Base-by-base conservation (phyloP, 1,140 invertebrate species). In the Lepidotrigona ventralis region DNA sequence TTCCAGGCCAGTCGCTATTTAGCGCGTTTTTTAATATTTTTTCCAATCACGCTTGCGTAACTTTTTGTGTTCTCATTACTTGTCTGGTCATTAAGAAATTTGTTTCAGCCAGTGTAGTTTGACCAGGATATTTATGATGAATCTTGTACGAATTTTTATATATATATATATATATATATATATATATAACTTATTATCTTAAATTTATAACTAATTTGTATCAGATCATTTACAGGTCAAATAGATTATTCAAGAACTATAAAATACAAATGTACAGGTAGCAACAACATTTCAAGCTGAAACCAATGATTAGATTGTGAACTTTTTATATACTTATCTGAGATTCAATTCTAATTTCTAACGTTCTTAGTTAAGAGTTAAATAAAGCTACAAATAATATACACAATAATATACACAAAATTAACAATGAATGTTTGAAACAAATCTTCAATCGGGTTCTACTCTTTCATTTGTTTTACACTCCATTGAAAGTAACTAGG, bases 1-100 rank as follows among this genome's bases (percentile, higher is more conserved):
- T 80, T 80, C 39, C 19, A 80, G 56, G 56, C 19, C 69, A 71
- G 11, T 56, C 54, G 56, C 79, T 80, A 80, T 29, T 80, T 23
- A 26, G 26, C 56, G 53, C 46, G 0, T 73, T 73, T 63, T 80
- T 63, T 8, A 46, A 46, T 9, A 9, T 60, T 51, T 71, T 73
- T 51, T 66, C 12, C n/a, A 53, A 21, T 66, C 58, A 33, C 17
- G 21, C 15, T 64, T 51, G 29, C 66, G 21, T 21, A 68, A 29
- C 9, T 54, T 72, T 72, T 29, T 21, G 26, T 29, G 53, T 72
- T 46, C 26, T n/a, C 51, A 72, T 54, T 72, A 72, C 9, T 39
- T 19, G 15, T n/a, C 46, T 23, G 9, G 29, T 14, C 70, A 15
- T 14, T 8, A 54, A 53, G 54, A n/a, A 54, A 54, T 19, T 26